Evolutionary conservation across 2,113 vertebrate species (phyloP).

Genomic region (Orthonyx spaldingii): DNA sequence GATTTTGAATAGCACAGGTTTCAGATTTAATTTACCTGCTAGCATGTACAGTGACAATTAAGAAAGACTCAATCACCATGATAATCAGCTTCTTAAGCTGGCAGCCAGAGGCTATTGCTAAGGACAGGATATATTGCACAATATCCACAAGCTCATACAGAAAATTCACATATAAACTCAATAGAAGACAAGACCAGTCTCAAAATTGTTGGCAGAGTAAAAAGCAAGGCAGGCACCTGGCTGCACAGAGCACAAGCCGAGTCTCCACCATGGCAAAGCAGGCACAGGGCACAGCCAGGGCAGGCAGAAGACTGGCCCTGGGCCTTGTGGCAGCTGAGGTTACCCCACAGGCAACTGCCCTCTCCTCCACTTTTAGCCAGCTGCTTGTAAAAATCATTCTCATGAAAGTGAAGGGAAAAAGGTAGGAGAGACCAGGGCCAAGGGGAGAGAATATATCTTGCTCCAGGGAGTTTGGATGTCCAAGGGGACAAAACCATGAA

Average conservation of each 20-base stretch:
- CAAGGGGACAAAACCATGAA: background rate
- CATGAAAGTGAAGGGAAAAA: background rate
- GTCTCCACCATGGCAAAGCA: accelerated
- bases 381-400: background rate
- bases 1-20: background rate
- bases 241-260: background rate
- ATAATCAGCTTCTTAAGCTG: background rate
- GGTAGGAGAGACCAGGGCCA: background rate
- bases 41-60: background rate
- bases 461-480: background rate
- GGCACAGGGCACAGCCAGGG: background rate
- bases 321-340: background rate
- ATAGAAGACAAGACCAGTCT: background rate
- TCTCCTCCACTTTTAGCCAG: background rate
- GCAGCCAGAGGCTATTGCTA: background rate
- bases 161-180: background rate
- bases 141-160: background rate
- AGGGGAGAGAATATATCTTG: background rate
- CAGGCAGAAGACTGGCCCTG: background rate
- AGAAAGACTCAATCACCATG: background rate
- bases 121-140: background rate
- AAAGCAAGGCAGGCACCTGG: accelerated
- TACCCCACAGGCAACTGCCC: too few species aligned
- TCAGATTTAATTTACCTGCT: background rate
- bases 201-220: background rate